phyloP scores from a whole-genome alignment of 2,888 invertebrate species.

The Troides helena region DNA sequence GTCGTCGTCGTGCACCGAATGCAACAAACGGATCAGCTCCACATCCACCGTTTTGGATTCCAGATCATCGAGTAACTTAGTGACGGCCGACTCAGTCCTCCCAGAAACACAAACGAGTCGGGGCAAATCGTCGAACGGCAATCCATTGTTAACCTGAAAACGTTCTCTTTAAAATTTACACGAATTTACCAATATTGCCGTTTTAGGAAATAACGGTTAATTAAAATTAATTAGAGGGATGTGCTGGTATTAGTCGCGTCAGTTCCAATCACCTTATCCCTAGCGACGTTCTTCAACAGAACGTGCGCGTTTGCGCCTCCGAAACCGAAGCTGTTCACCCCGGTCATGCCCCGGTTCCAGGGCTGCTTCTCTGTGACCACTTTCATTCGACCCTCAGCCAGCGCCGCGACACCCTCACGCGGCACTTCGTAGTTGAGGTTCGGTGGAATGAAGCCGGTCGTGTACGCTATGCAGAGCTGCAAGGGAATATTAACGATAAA shows the following conservation, averaged over 20 bases:
- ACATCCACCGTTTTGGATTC: constrained; percentile 81
- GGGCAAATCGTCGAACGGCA: constrained; percentile 84
- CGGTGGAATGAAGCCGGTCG: constrained; percentile 89
- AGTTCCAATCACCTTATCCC: constrained; percentile 68
- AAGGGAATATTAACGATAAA: constrained; percentile 34
- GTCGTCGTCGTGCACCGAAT: constrained; percentile 80
- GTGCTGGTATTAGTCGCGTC: no score
- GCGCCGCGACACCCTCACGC: constrained; percentile 80
- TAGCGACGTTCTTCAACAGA: constrained; percentile 81
- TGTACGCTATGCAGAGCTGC: constrained; percentile 88
- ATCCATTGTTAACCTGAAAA: constrained; percentile 77
- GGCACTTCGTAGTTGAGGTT: constrained; percentile 89
- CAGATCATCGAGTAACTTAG: constrained; percentile 82
- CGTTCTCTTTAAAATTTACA: neutral
- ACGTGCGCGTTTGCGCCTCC: constrained; percentile 93
- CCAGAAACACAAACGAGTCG: constrained; percentile 88
- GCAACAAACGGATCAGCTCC: constrained; percentile 81
- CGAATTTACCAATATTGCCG: no score
- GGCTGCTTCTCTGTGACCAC: constrained; percentile 87
- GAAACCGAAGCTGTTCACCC: constrained; percentile 95
- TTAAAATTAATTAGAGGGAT: no score
- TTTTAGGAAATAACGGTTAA: no score
- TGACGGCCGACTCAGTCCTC: constrained; percentile 88
- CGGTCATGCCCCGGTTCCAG: constrained; percentile 88
- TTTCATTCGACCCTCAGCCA: constrained; percentile 81